Evolutionary conservation across 2,113 vertebrate genomes (phyloP).

Genomic region (Peromyscus maniculatus): DNA sequence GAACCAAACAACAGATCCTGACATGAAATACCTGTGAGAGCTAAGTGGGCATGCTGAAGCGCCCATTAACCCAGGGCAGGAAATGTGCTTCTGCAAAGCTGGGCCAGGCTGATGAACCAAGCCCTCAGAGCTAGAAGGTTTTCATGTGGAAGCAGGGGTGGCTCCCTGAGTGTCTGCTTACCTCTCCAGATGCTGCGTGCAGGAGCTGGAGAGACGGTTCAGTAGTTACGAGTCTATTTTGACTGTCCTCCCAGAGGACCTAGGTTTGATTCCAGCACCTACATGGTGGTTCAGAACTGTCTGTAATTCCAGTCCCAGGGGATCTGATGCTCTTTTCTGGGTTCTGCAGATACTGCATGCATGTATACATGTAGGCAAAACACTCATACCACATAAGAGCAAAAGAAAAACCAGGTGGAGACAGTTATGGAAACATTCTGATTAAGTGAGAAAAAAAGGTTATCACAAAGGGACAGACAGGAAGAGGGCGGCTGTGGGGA

Average conservation of each 20-base stretch:
- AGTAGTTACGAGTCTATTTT: too few relatives aligned
- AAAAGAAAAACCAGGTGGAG: neutral
- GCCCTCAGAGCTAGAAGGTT: neutral
- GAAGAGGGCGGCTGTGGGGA: neutral
- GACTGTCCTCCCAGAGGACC: neutral
- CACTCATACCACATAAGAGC: neutral
- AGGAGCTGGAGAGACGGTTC: neutral
- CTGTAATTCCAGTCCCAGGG: neutral
- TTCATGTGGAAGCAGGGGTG: neutral
- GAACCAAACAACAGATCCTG: neutral
- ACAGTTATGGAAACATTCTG: neutral
- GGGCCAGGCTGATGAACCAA: too few relatives aligned
- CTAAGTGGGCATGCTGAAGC: accelerated
- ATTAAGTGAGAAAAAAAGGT: neutral
- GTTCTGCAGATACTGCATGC: neutral
- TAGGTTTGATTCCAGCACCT: neutral
- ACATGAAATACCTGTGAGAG: neutral
- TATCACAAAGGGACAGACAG: neutral
- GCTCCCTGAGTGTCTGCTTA: too few relatives aligned
- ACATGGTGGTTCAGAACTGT: neutral
- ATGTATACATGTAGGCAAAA: neutral
- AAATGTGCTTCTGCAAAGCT: neutral
- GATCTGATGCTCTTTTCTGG: neutral
- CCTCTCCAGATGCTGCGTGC: neutral
- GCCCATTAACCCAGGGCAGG: neutral